These are phyloP conservation scores for Tetragonula clypearis DNA, from an alignment of 1,140 invertebrate species.

Conservation along the genomic window DNA sequence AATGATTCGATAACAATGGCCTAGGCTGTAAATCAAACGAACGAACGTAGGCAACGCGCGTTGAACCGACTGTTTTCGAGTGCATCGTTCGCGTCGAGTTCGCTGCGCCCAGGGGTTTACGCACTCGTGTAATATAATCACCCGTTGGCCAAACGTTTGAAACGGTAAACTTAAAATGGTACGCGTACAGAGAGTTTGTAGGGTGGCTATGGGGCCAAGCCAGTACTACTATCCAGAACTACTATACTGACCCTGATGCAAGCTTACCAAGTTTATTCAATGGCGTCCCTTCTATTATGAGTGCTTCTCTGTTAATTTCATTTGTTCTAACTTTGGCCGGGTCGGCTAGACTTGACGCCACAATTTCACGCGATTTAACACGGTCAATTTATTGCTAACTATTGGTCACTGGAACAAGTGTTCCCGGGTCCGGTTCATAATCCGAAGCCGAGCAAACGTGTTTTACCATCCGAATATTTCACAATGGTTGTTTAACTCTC, in stretches of 20 bases:
- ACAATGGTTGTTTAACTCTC: not conserved
- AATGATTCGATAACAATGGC: slow-evolving; percentile 49
- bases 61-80: not conserved
- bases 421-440: not conserved
- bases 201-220: not conserved
- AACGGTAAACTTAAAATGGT: slow-evolving; percentile 48
- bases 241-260: slow-evolving; percentile 50
- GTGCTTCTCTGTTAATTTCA: slow-evolving; percentile 57
- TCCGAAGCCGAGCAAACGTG: not conserved
- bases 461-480: not conserved
- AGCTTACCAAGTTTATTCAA: slow-evolving; percentile 56
- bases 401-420: slow-evolving; percentile 3
- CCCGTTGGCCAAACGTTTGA: slow-evolving; percentile 32
- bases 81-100: not conserved
- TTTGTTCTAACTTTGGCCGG: slow-evolving; percentile 32
- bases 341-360: not conserved
- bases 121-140: slow-evolving; percentile 34
- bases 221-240: not conserved
- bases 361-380: slow-evolving; percentile 48
- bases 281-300: slow-evolving; percentile 41
- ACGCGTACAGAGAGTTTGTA: slow-evolving; percentile 10
- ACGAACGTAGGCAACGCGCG: not conserved
- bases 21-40: slow-evolving; percentile 37
- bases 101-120: not conserved
- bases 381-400: slow-evolving; percentile 32